Evolutionary conservation across 2,888 invertebrate genomes (phyloP), one percentile per base, ranked within the genome.

Genomic region (Allacma fusca): DNA sequence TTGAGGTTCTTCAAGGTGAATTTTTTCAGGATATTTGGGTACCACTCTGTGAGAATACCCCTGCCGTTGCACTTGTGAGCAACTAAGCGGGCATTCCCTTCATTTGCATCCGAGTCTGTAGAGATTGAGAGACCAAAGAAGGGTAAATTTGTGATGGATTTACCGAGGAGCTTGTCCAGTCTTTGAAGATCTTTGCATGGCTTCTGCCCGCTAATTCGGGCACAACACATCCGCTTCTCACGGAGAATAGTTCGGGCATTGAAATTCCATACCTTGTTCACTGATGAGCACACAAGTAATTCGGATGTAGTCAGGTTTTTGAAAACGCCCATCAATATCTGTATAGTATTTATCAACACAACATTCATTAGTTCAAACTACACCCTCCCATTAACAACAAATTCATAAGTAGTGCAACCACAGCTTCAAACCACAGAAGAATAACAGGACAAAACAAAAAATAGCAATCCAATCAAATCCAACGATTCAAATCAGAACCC

Each of bases 161-260:
- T 59, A 13, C 59, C 59, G 5, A 59, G 23, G 19, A 59, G 23
- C 59, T 59, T 59, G 23, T 59, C 59, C 19, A 59, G 59, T 59
- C 59, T 59, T n/a, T 7, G 12, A 7, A 59, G 23, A n/a, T 59
- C 59, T 23, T 59, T 59, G 23, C 59, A 59, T 5, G 59, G 59
- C 59, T 59, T 59, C 59, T n/a, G 19, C 59, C 59, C 59, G n/a
- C 23, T 59, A 13, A 59, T 59, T 13, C 19, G 7, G 12, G 59
- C 59, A 59, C 59, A 59, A 59, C 59, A 59, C 59, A 59, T 59
- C n/a, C 59, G 9, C n/a, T 59, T 59, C 23, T 59, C 59, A 13
- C 59, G 9, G 5, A 59, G n/a, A 19, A 59, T 59, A n/a, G 59
- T 59, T n/a, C 59, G 19, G 19, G 59, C 59, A 59, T 59, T 59